Evolutionary conservation across 2,113 vertebrate genomes (phyloP), one percentile per base, ranked within the genome.

Genomic region (Cyanistes caeruleus): DNA sequence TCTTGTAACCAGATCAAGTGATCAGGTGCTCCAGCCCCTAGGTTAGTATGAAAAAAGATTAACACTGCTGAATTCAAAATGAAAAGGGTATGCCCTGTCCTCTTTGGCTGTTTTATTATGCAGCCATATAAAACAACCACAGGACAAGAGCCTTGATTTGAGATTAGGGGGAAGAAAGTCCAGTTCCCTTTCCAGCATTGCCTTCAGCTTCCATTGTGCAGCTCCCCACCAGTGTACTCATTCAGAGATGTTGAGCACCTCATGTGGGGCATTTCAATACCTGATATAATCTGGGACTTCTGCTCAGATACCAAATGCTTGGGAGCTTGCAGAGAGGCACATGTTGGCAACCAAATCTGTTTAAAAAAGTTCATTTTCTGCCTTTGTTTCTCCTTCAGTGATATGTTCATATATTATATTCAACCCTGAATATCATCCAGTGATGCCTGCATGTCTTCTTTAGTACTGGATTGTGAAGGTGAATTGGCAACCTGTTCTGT

Each of bases 241-340:
- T 73, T 35, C 35, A 68, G 59, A 81, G 39, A 2, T 37, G 33
- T 0, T 55, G 39, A 81, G 41, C 10, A 24, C 7, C 9, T 59
- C 28, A 13, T 7, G 2, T 20, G 28, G 16, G 31, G 9, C 22
- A 44, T 68, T 84, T 72, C 1, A 11, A 43, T 10, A 41, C 18
- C 20, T 65, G 33, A 65, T 1, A 0, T 5, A 44, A 7, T 51
- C 6, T 80, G n/a, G 9, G 33, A 2, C 5, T 58, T 22, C 44
- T 73, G 16, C 44, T 60, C 17, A 31, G 69, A 33, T 73, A 28
- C 11, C 41, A 64, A 23, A 56, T n/a, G 5, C 30, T 37, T 64
- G 22, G 22, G 35, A 69, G 20, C 11, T 59, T 33, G 10, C 37
- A 80, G 58, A 80, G 18, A 15, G 7, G 15, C 19, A 37, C 1